Percentiles rank a stretch among this genome's conserved stretches.
Conservation (phyloP, 2,888 invertebrate genomes). For the Troides aeacus region DNA sequence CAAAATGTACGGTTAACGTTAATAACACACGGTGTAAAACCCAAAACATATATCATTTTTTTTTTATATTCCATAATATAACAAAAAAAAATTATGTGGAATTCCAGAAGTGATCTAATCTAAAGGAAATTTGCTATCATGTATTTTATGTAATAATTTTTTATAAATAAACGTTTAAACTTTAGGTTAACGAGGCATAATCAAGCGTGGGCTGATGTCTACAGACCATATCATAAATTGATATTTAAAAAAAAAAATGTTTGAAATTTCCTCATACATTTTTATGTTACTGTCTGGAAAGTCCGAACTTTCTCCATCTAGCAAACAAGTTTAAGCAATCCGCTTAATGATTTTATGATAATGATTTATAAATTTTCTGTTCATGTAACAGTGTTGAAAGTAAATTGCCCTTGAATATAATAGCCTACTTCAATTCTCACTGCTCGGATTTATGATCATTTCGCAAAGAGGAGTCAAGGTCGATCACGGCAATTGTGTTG, state of each 20-base stretch:
- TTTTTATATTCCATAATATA: background rate
- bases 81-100: no score
- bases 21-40: background rate
- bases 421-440: no score
- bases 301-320: background rate
- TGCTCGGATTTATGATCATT: no score
- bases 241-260: background rate
- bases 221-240: background rate
- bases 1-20: background rate
- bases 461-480: no score
- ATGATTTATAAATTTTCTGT: background rate
- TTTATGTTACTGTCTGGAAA: background rate
- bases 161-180: no score
- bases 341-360: background rate
- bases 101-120: no score
- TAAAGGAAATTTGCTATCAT: no score
- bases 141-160: no score
- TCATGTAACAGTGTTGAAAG: background rate
- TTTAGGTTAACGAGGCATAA: no score
- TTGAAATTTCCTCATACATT: background rate
- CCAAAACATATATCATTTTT: background rate
- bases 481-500: no score
- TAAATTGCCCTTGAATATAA: background rate
- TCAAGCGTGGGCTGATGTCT: no score
- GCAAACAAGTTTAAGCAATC: background rate